Base-by-base conservation (phyloP, 1,140 invertebrate species). In the Atta cephalotes region DNA sequence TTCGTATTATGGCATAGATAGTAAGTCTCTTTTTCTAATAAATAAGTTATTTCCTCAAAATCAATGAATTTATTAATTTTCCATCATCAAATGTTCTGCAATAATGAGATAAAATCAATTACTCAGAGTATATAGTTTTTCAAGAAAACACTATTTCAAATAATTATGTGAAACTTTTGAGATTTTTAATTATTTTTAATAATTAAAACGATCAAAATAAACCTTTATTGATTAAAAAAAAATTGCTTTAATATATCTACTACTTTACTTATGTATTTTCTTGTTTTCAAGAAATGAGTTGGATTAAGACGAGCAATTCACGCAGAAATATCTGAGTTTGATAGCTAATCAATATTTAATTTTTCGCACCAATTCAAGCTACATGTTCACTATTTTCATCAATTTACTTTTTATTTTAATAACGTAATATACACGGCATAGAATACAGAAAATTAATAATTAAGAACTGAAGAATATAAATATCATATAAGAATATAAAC, bases 401-500 rank as follows among this genome's bases (percentile, higher is more conserved):
- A 16, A 51, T 58, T 58, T n/a, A 21, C 25, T 21, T 56, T 56
- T 56, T 21, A 18, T 35, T 62, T 72, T 62, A 74, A 74, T 74
- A 74, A 74, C 2, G 56, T n/a, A 3, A 39, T 35, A 21, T 68
- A 18, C 45, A 14, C 5, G 16, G 28, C 21, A 28, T 25, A 45
- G 9, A 3, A 71, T 62, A 74, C 21, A 39, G 28, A 7, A 5
- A 28, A 80, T 31, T 28, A 71, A 70, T 10, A 60, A 82, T 74
- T 28, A 39, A 39, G 7, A 39, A 14, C 49, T 3, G 49, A 31
- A 35, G 21, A 56, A 62, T 21, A 39, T 39, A 14, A 62, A 25
- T 72, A 58, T 62, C 62, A 72, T n/a, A n/a, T n/a, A n/a, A n/a
- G n/a, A n/a, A n/a, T n/a, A 84, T 35, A 74, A 28, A 49, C 6